phyloP scores from a whole-genome alignment of 2,113 vertebrate genomes.

The Zootoca vivipara region DNA sequence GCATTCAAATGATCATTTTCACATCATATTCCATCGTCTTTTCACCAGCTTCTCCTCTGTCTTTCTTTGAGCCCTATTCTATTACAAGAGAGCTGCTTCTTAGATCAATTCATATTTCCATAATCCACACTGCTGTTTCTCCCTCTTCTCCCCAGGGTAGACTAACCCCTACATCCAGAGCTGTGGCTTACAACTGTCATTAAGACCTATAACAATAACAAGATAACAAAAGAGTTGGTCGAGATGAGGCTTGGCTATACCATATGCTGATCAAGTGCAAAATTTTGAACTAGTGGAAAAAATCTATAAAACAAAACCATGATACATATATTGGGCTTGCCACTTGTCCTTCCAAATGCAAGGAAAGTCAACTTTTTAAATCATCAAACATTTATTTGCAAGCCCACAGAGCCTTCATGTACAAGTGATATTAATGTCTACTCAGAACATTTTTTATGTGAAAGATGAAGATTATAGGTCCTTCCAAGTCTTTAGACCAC shows the following conservation, averaged over 20 bases:
- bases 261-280: conserved; percentile 91
- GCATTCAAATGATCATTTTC: conserved; percentile 88
- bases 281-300: conserved; percentile 62
- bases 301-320: conserved; percentile 79
- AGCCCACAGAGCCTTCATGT: neutral
- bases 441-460: too few species aligned
- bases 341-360: conserved; percentile 38
- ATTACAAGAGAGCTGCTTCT: conserved; percentile 81
- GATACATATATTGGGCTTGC: conserved; percentile 58
- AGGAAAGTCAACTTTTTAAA: conserved; percentile 14
- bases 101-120: conserved; percentile 99
- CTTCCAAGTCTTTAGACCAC: conserved; percentile 22
- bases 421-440: conserved; percentile 8
- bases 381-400: neutral
- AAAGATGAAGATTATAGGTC: neutral
- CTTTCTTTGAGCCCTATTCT: conserved; percentile 92
- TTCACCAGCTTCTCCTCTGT: conserved; percentile 86
- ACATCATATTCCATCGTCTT: conserved; percentile 89
- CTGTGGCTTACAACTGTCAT: conserved; percentile 98
- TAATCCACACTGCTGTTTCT: conserved; percentile 98
- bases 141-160: conserved; percentile 90
- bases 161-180: conserved; percentile 92
- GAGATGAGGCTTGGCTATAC: conserved; percentile 86
- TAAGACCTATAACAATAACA: conserved; percentile 95
- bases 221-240: conserved; percentile 92